Base-by-base conservation (phyloP, 2,797 vertebrate genomes). In the Aphelocoma californica region DNA sequence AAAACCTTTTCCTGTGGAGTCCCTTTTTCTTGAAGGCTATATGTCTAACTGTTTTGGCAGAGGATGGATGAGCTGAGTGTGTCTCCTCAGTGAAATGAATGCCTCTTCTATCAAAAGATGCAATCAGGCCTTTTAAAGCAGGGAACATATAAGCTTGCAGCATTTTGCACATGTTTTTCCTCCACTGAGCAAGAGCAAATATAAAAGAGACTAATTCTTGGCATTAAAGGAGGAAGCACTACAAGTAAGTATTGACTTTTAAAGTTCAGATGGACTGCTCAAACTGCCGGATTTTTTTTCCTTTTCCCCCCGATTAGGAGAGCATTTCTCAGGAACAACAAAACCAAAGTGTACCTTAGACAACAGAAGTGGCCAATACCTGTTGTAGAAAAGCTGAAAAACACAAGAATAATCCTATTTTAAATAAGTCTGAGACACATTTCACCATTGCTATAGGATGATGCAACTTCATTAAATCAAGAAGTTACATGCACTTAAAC, bases 391-490 rank as follows among this genome's bases (percentile, higher is more conserved):
- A 90, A 56, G 51, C 45, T 57, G 74, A 66, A 75, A 91, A 89
- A 88, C 54, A 82, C 26, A 85, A 74, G 48, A 79, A 58, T 1
- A 14, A 92, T 90, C 47, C 47, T 58, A 56, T 72, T 80, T 86
- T 29, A 92, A 90, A 29, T 53, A 94, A 94, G 91, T 67, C 70
- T 91, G 74, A 60, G 77, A 93, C 82, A 91, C 12, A 90, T 93
- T 96, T 95, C 91, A 92, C 91, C 88, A 88, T 48, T 84, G 73
- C 84, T 66, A 54, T 2, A 60, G 92, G 91, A 95, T 95, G 94
- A 96, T 92, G 95, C 94, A 97, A 97, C 88, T 96, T 88, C 95
- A 96, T 93, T 96, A 95, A 95, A 93, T 88, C 95, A 96, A 86
- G 92, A 95, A 92, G 86, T 92, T 93, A 92, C 87, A 74, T 17